Conservation (phyloP, 2,113 vertebrate species). For the Copsychus sechellarum region DNA sequence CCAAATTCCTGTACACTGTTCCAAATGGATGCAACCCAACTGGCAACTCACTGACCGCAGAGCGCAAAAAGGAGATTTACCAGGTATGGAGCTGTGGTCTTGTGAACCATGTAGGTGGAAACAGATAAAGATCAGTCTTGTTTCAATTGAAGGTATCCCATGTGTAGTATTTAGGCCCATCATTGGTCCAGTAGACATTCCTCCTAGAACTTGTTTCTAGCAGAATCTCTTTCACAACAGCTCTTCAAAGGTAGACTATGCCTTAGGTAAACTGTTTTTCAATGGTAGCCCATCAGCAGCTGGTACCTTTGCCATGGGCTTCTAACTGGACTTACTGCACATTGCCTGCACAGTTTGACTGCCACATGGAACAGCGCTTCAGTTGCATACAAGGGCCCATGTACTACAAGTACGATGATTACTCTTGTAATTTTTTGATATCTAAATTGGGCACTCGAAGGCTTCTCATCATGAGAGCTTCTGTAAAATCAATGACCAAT, state of each 20-base stretch:
- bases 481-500: background rate
- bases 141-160: background rate
- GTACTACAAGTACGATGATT: background rate
- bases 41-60: conserved; percentile 83
- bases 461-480: background rate
- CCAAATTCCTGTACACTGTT: conserved; percentile 90
- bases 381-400: background rate
- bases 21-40: conserved; percentile 95
- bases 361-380: background rate
- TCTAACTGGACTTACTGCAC: background rate
- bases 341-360: background rate
- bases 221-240: background rate
- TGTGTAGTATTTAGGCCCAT: background rate
- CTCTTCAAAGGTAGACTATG: background rate
- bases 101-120: background rate
- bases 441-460: background rate
- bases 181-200: background rate
- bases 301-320: background rate
- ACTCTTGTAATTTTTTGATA: background rate
- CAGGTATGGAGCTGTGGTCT: conserved; percentile 71
- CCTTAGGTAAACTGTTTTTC: background rate
- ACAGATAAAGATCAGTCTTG: background rate
- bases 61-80: conserved; percentile 89
- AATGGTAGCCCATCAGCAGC: background rate
- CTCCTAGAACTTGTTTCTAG: background rate